Evolutionary conservation across 2,797 vertebrate species (phyloP), one percentile per base, ranked within the genome.

Genomic region (Myotis findleyi): DNA sequence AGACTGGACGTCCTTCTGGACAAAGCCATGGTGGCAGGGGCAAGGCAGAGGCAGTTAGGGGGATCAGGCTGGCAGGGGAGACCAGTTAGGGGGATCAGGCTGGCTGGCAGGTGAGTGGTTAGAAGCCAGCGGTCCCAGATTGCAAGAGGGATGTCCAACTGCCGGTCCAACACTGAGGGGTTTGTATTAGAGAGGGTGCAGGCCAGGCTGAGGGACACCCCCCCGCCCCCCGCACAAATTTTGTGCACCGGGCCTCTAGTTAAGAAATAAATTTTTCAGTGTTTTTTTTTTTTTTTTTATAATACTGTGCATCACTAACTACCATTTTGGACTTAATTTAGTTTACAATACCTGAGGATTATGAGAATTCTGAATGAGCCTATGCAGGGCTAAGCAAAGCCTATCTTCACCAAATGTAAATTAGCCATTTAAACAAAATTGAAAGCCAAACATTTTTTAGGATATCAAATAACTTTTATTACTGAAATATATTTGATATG

Each of bases 211-310:
- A 47, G 44, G 44, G 44, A 47, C 10, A 47, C 3, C 44, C 11
- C 3, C 3, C 44, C 33, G 2, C 44, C 44, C 12, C 12, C 2
- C 0, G 12, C 44, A 47, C 44, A 47, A 47, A 47, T 47, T 11
- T 47, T 13, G 12, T 47, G 44, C 44, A 47, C 44, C 44, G 0
- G 44, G 44, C 11, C 44, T 47, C 44, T 47, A 47, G 44, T 89
- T 95, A 64, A 95, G 71, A 51, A 30, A 84, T 68, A 89, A 91
- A 87, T 59, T 76, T 64, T 81, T 95, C 23, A 79, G 14, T 36
- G 23, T 33, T 33, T 71, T 93, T 75, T 94, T 47, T 38, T 36
- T 36, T 36, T 36, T 47, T 59, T 62, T 62, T 77, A 59, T 77
- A 87, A 84, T 68, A 17, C 18, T 25, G 17, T 55, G 25, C 5